Conservation (phyloP, 2,888 invertebrate species). For the Amphiduros pacificus region DNA sequence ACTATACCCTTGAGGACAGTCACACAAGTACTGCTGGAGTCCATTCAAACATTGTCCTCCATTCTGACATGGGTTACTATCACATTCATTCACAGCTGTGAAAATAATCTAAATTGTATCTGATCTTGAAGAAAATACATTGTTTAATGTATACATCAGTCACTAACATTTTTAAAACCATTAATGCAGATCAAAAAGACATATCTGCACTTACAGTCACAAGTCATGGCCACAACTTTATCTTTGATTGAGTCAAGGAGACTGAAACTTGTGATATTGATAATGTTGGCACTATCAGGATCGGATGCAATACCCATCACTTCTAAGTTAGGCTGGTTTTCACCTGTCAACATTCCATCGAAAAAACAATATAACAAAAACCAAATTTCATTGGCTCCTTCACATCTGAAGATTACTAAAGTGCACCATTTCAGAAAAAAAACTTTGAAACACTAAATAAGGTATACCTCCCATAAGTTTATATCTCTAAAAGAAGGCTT, state of each 20-base stretch:
- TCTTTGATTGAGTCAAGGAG: neutral
- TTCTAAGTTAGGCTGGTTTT: constrained; percentile 5
- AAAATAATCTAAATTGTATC: neutral
- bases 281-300: constrained; percentile 6
- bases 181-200: neutral
- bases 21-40: constrained; percentile 37
- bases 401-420: too few relatives aligned
- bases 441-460: too few relatives aligned
- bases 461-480: too few relatives aligned
- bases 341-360: too few relatives aligned
- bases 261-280: neutral
- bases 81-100: constrained; percentile 42
- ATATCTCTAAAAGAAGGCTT: too few relatives aligned
- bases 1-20: constrained; percentile 41
- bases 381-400: too few relatives aligned
- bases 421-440: too few relatives aligned
- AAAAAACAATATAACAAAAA: too few relatives aligned
- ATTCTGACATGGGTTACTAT: constrained; percentile 43
- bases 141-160: neutral
- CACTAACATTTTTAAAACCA: neutral
- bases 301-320: constrained; percentile 13
- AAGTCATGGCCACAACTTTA: constrained; percentile 2
- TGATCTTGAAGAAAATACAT: neutral
- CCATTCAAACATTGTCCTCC: constrained; percentile 40
- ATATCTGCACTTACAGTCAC: constrained; percentile 10